Evolutionary conservation across 2,888 invertebrate species (phyloP), one percentile per base, ranked within the genome.

Genomic region (Microdon myrmicae): DNA sequence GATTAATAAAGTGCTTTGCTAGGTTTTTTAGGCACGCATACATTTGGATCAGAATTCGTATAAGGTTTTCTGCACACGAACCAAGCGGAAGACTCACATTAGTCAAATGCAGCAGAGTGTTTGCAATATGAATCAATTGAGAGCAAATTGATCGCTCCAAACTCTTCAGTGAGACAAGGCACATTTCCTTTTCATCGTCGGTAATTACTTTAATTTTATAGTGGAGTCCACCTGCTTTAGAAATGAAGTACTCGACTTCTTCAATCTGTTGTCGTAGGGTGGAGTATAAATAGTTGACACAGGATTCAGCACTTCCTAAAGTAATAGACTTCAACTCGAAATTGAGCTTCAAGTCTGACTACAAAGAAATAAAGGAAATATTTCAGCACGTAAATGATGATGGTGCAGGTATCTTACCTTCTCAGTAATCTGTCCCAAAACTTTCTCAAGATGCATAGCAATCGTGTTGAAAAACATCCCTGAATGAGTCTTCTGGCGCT

Each of bases 61-160:
- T 81, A 3, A 86, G 74, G 2, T 77, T 75, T 68, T 87, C 86
- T 56, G 83, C 83, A 25, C 81, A 78, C 19, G 74, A 71, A 0
- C 85, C 85, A n/a, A 84, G 74, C 0, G 82, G 82, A 13, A 85
- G 75, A 17, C 81, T 77, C 4, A 82, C 78, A 59, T 82, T 83
- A 8, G 82, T 80, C 4, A 87, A 69, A 47, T 81, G 80, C 44
- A 82, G 77, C 34, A 86, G 71, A 6, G 83, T 81, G 26, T 82
- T 81, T 1, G 84, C 80, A 6, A 85, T 76, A 19, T 83, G 81
- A 25, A 83, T 82, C 28, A 86, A 71, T 67, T 86, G 85, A n/a
- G 81, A 81, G 68, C 84, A 85, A 16, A 86, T 75, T 8, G 82
- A 83, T 29, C 83, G 79, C 72, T 86, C 86, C 68, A 83, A 81